Conservation (phyloP, 2,888 invertebrate genomes). For the Flexamia atlantica region DNA sequence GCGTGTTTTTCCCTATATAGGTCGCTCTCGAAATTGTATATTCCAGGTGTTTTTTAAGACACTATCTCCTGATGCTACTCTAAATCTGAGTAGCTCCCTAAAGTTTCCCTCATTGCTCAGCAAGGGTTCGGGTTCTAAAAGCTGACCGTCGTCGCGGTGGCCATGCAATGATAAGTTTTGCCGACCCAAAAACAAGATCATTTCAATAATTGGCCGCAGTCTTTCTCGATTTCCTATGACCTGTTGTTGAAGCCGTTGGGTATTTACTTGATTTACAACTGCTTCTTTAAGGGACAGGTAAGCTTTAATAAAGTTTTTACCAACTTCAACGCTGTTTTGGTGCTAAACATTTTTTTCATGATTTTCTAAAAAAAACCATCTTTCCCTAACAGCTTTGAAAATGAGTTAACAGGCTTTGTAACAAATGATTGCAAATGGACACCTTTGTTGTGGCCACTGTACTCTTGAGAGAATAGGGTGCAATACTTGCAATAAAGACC, state of each 20-base stretch:
- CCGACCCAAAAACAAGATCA: conserved; percentile 68
- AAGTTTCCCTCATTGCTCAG: conserved; percentile 42
- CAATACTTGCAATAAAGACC: conserved; percentile 40
- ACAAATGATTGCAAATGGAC: not conserved
- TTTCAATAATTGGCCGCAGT: conserved; percentile 66
- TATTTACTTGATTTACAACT: conserved; percentile 12
- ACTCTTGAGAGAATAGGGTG: conserved; percentile 38
- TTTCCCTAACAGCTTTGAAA: conserved; percentile 54
- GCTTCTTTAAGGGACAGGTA: conserved; percentile 32
- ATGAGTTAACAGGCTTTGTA: not conserved
- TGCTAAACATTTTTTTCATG: conserved; percentile 55
- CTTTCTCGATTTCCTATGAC: conserved; percentile 60
- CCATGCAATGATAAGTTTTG: conserved; percentile 70
- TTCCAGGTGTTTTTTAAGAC: conserved; percentile 29
- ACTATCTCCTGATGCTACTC: conserved; percentile 31
- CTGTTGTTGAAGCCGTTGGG: not conserved
- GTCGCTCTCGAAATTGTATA: conserved; percentile 20
- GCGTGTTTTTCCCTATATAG: conserved; percentile 53
- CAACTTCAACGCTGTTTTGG: conserved; percentile 38
- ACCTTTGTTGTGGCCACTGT: conserved; percentile 29
- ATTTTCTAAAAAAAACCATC: conserved; percentile 26
- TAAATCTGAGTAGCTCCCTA: conserved; percentile 37
- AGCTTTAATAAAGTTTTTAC: conserved; percentile 26
- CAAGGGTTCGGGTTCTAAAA: conserved; percentile 16
- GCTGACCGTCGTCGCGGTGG: conserved; percentile 66